Evolutionary conservation across 2,797 vertebrate species (phyloP).

Genomic region (Crocidura indochinensis): DNA sequence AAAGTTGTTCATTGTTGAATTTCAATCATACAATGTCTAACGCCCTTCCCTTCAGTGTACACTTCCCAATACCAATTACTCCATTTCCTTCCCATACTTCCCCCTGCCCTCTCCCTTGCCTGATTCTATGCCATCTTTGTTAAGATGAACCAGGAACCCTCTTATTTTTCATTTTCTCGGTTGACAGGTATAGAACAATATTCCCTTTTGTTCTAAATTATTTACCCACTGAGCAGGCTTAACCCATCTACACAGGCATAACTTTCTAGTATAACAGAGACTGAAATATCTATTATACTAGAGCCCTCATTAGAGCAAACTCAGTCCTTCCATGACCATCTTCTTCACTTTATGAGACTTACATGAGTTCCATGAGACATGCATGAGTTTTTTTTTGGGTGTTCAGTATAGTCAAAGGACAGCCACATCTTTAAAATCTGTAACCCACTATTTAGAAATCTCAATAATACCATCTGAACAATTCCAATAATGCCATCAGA

Average conservation of each 20-base stretch:
- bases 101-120: too few species aligned
- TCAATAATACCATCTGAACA: background rate
- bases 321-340: background rate
- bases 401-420: background rate
- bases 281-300: background rate
- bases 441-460: background rate
- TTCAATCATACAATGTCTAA: too few species aligned
- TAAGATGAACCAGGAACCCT: background rate
- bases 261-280: background rate
- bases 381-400: background rate
- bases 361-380: background rate
- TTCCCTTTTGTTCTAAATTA: background rate
- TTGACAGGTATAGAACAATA: background rate
- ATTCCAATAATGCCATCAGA: background rate
- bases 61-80: too few species aligned
- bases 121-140: slow-evolving; percentile 27
- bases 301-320: background rate
- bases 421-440: background rate
- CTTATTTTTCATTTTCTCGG: background rate
- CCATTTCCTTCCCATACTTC: too few species aligned
- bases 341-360: background rate
- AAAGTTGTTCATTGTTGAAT: too few species aligned
- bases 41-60: too few species aligned
- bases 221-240: background rate
- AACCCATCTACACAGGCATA: background rate